A percentile compares a stretch with the other conserved stretches of the same genome.
These are phyloP conservation scores for Procambarus clarkii DNA, from an alignment of 1,140 invertebrate species.

Conservation along the genomic window DNA sequence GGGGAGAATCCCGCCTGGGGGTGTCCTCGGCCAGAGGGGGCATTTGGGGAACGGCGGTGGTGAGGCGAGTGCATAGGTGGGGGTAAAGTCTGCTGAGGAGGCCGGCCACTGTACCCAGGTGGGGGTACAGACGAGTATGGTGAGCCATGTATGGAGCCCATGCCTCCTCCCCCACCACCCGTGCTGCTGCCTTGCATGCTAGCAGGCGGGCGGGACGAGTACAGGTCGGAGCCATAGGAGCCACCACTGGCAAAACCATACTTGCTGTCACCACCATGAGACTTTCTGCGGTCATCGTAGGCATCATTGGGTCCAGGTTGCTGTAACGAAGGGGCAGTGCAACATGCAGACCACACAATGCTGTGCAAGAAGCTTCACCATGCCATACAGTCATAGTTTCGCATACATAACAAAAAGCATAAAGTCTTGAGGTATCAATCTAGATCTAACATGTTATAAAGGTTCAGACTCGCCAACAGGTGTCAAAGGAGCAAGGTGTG, in stretches of 20 bases:
- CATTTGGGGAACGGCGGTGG: conserved; percentile 65
- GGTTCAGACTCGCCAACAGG: background rate
- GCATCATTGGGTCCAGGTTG: conserved; percentile 55
- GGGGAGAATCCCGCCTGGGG: conserved; percentile 55
- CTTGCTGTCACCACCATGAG: conserved; percentile 80
- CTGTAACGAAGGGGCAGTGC: conserved; percentile 55
- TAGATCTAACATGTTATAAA: background rate
- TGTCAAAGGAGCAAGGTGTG: background rate
- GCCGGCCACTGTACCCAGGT: conserved; percentile 55
- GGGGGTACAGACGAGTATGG: conserved; percentile 55
- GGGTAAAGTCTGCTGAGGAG: conserved; percentile 60
- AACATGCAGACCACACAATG: conserved; percentile 51
- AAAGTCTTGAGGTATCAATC: background rate
- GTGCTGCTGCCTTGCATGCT: conserved; percentile 28
- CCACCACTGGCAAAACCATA: conserved; percentile 80
- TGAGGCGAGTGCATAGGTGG: conserved; percentile 73
- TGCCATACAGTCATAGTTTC: conserved; percentile 26
- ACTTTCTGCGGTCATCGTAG: conserved; percentile 74
- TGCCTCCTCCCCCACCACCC: conserved; percentile 37
- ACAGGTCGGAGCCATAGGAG: conserved; percentile 65
- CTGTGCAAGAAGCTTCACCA: conserved; percentile 51
- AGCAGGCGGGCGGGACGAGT: conserved; percentile 58
- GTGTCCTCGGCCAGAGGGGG: conserved; percentile 65
- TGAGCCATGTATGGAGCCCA: conserved; percentile 52
- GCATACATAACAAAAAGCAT: conserved; percentile 18